Evolutionary conservation across 2,888 invertebrate species (phyloP).

Genomic region (Acleris emargana): DNA sequence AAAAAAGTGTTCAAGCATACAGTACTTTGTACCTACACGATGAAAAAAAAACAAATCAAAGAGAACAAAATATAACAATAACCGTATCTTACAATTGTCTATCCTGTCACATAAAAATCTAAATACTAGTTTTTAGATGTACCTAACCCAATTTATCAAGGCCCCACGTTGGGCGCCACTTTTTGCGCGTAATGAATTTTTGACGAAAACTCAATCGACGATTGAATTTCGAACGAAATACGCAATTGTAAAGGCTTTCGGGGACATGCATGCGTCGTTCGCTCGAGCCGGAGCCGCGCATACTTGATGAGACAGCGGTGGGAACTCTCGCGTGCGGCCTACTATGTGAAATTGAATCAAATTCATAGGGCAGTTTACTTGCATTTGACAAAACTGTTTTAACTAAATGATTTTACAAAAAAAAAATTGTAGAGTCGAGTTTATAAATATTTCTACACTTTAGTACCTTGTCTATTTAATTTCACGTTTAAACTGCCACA

Average conservation of each 20-base stretch:
- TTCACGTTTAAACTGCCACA: too few relatives aligned
- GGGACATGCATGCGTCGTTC: slow-evolving; percentile 30
- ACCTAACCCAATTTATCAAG: background rate
- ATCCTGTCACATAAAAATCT: too few relatives aligned
- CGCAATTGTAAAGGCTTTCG: slow-evolving; percentile 29
- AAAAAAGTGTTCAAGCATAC: too few relatives aligned
- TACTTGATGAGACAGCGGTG: slow-evolving; percentile 33
- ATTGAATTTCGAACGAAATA: slow-evolving; percentile 37
- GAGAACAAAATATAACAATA: too few relatives aligned
- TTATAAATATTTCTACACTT: too few relatives aligned
- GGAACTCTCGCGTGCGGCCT: slow-evolving; percentile 23
- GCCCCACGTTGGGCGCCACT: slow-evolving; percentile 19
- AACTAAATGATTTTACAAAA: too few relatives aligned
- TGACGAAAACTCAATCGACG: slow-evolving; percentile 23
- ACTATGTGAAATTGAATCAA: slow-evolving; percentile 8
- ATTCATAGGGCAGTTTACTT: background rate
- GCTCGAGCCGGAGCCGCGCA: slow-evolving; percentile 20
- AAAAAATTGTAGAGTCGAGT: too few relatives aligned
- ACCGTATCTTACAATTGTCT: too few relatives aligned
- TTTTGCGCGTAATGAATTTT: slow-evolving; percentile 10
- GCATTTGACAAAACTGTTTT: too few relatives aligned
- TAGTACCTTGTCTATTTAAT: too few relatives aligned
- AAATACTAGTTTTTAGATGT: background rate
- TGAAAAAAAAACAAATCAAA: too few relatives aligned
- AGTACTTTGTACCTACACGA: too few relatives aligned